Evolutionary conservation across 2,888 invertebrate species (phyloP).

Genomic region (Autographa pulchrina): DNA sequence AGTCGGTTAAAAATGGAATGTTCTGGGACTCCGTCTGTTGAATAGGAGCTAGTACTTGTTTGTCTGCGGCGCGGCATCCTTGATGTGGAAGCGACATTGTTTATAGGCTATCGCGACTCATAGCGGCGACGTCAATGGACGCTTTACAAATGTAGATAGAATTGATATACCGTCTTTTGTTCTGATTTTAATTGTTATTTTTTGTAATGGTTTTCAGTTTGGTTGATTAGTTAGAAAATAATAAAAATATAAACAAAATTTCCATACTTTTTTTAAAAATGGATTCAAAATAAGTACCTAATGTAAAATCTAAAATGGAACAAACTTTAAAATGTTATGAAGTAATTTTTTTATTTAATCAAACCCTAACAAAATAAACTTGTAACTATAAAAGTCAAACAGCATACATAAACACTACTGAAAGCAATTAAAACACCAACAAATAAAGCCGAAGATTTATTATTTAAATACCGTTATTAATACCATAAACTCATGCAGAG

Average conservation of each 20-base stretch:
- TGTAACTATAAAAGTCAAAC: not conserved
- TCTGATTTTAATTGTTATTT: not conserved
- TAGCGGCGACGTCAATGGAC: conserved; percentile 41
- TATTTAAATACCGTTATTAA: conserved; percentile 74
- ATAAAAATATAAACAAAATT: too few species aligned
- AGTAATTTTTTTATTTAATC: too few species aligned
- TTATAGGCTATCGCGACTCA: conserved; percentile 37
- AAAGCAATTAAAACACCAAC: conserved; percentile 74
- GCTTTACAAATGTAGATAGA: conserved; percentile 38
- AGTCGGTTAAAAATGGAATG: not conserved
- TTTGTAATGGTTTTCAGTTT: not conserved
- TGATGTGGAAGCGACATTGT: conserved; percentile 52
- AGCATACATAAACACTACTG: conserved; percentile 34
- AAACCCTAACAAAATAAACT: not conserved
- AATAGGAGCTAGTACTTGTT: conserved; percentile 31
- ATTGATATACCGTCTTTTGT: conserved; percentile 10
- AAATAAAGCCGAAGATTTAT: conserved; percentile 72
- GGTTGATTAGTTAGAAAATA: not conserved
- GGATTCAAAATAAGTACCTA: too few species aligned
- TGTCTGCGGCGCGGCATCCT: conserved; percentile 31
- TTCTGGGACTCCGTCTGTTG: not conserved
- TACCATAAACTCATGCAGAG: conserved; percentile 69
- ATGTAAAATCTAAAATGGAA: too few species aligned
- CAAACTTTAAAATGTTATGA: too few species aligned
- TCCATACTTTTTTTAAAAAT: too few species aligned